Base-by-base conservation (phyloP, 2,888 invertebrate genomes). In the Diplolepis rosae region DNA sequence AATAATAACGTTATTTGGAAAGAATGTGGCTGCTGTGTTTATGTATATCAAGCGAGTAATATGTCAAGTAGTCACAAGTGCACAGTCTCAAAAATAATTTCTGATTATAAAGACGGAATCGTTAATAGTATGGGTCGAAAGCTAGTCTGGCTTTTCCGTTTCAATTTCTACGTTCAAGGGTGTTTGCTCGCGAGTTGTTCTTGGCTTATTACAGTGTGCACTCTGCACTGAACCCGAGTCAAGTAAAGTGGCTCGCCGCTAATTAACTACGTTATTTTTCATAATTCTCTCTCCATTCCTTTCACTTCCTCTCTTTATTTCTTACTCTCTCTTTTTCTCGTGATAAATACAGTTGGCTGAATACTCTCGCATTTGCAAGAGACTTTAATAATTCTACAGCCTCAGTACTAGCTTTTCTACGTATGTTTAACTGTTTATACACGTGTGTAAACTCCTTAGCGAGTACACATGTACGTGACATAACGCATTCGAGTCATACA, bases 191-290 rank as follows among this genome's bases (percentile, higher is more conserved):
- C 78, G 81, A 82, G 82, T 84, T 84, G 83, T 84, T 84, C 83
- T 83, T 83, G 82, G 83, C 84, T 85, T 84, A 84, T 85, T 85
- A 86, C 84, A 84, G 82, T 85, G 82, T 82, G 78, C 76, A 78
- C 80, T 78, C 82, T 83, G 82, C 79, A 77, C 79, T 81, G 75
- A 77, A 79, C 81, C 77, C 79, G 78, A 82, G 80, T 78, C 78
- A 69, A 74, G 78, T 81, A 81, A 84, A 86, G 86, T 84, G 83
- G 83, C 81, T 78, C 79, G 83, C 81, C 83, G 85, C 85, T 86
- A 86, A 86, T 86, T 86, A 86, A 84, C 84, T 84, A 84, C 85
- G 84, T 86, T 85, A 84, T 86, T 84, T 83, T 82, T 85, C 84
- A 71, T 75, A 69, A 73, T 69, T 66, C 66, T 35, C 50, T 66